Percentiles rank a stretch among this genome's conserved stretches.
phyloP scores from a whole-genome alignment of 2,888 invertebrate species.

The Cataglyphis albicans region DNA sequence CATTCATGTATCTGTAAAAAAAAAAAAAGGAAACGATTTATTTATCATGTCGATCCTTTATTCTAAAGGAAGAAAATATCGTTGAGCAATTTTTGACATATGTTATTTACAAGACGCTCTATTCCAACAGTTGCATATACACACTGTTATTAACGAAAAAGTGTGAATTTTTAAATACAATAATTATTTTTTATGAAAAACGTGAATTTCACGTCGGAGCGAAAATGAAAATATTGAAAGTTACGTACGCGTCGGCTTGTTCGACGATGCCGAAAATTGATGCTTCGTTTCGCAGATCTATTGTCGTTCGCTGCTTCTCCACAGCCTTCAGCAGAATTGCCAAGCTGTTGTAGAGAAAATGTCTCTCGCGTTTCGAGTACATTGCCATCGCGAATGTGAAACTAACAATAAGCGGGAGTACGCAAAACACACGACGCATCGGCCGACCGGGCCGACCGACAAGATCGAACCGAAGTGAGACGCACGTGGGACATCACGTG shows the following conservation, averaged over 20 bases:
- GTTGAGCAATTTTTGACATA: not conserved
- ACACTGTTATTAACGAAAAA: not conserved
- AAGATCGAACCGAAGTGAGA: not conserved
- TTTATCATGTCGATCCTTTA: slow-evolving; percentile 1
- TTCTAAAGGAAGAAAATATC: not conserved
- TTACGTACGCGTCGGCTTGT: slow-evolving; percentile 89
- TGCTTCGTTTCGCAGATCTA: slow-evolving; percentile 90
- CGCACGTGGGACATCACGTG: not conserved
- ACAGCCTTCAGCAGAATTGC: slow-evolving; percentile 89
- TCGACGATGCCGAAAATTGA: slow-evolving; percentile 88
- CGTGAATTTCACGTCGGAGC: not conserved
- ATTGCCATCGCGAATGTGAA: slow-evolving; percentile 24
- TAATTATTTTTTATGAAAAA: not conserved
- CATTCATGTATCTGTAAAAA: slow-evolving; percentile 89
- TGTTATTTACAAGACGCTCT: not conserved
- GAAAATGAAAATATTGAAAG: not conserved
- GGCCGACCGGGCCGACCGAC: not conserved
- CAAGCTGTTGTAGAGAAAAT: slow-evolving; percentile 88
- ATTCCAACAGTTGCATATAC: not conserved
- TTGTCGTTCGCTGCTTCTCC: slow-evolving; percentile 88
- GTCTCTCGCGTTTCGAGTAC: slow-evolving; percentile 77
- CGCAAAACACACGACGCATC: not conserved
- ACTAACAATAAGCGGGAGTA: not conserved
- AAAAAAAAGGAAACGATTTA: slow-evolving; percentile 61
- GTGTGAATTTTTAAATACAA: not conserved